phyloP scores from a whole-genome alignment of 35 echinoderm and acorn worm species.

The Heliocidaris erythrogramma region DNA sequence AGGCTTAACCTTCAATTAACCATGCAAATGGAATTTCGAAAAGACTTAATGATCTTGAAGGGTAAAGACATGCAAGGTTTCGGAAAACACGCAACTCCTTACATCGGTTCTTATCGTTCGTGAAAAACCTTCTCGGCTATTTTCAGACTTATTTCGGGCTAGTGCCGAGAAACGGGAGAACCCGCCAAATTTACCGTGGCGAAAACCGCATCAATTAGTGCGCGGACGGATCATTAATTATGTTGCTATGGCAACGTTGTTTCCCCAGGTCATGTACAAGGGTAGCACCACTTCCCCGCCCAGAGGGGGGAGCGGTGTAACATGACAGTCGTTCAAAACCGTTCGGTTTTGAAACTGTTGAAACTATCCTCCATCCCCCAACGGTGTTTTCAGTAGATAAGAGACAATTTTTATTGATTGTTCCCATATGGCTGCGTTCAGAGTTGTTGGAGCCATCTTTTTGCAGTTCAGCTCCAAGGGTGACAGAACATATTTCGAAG shows the following conservation, averaged over 20 bases:
- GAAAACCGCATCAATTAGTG: constrained; percentile 3
- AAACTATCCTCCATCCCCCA: not conserved
- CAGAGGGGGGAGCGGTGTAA: not conserved
- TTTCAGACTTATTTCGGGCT: not conserved
- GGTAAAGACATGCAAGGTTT: not conserved
- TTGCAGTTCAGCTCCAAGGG: not conserved
- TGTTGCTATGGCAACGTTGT: not conserved
- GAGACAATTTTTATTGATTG: not conserved
- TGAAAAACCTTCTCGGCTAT: not conserved
- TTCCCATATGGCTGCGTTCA: not conserved
- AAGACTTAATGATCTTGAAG: not conserved
- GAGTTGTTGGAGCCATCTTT: not conserved
- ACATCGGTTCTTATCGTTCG: not conserved
- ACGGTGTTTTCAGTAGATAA: not conserved
- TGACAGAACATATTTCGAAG: not conserved
- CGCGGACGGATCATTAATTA: constrained; percentile 10
- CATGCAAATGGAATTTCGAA: not conserved
- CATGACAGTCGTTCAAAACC: not conserved
- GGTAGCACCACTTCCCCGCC: not conserved
- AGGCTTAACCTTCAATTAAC: not conserved
- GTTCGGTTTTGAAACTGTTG: not conserved
- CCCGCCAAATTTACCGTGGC: not conserved
- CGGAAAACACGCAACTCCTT: not conserved
- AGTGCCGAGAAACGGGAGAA: not conserved
- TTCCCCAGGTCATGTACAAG: not conserved